These are phyloP conservation scores for Petrolisthes manimaculis DNA, from an alignment of 2,888 invertebrate genomes.

Conservation along the genomic window DNA sequence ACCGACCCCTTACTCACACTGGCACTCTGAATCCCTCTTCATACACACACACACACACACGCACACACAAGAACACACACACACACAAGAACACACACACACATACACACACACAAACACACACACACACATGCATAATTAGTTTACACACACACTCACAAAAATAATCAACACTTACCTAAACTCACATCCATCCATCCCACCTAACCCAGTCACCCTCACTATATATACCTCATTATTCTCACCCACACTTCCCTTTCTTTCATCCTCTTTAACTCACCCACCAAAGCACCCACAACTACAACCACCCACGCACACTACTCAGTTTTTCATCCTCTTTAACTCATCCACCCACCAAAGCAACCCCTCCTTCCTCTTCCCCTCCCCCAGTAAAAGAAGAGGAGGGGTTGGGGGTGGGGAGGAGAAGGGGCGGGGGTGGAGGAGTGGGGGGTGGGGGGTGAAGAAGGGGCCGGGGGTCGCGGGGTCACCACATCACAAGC, in stretches of 20 bases:
- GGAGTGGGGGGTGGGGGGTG: neutral
- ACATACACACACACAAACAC: no score
- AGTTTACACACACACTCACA: neutral
- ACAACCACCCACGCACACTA: conserved; percentile 18
- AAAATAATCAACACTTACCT: neutral
- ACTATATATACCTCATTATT: no score
- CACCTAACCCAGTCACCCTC: neutral
- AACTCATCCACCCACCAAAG: no score
- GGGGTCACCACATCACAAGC: no score
- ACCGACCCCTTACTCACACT: no score
- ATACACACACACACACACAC: neutral
- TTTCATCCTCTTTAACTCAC: neutral
- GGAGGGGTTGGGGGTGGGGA: neutral
- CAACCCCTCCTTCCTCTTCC: neutral
- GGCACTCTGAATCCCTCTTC: neutral
- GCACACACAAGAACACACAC: no score
- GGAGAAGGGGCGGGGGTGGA: neutral
- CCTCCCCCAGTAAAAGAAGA: no score
- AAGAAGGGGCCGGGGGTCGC: no score
- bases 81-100: neutral
- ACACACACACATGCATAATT: no score
- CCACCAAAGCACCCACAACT: conserved; percentile 1
- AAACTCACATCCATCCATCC: neutral
- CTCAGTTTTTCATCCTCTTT: no score
- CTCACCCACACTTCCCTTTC: no score